phyloP scores from a whole-genome alignment of 2,888 invertebrate genomes.

The Terebella lapidaria region DNA sequence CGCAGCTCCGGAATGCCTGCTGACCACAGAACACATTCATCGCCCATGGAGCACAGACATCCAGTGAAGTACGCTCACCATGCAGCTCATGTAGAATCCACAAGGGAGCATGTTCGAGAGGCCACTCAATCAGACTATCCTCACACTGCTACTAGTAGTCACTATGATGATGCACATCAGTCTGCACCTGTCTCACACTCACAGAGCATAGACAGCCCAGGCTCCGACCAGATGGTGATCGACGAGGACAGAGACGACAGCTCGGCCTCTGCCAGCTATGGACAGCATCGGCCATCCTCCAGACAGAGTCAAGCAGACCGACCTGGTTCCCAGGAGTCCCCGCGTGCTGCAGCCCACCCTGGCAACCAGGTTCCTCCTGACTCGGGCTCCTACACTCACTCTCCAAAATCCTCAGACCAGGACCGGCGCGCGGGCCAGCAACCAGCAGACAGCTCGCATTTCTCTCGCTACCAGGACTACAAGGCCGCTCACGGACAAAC shows the following conservation, averaged over 20 bases:
- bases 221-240: conserved; percentile 1
- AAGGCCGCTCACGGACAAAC: background rate
- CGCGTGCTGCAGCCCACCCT: background rate
- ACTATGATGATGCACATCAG: no score
- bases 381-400: background rate
- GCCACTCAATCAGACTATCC: background rate
- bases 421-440: background rate
- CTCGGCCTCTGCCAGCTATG: background rate
- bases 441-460: background rate
- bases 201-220: background rate
- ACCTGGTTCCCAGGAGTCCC: background rate
- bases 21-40: background rate
- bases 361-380: background rate
- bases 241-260: background rate
- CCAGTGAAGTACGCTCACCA: background rate
- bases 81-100: background rate
- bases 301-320: background rate
- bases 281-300: background rate
- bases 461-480: background rate
- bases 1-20: background rate
- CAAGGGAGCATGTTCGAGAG: background rate
- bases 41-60: background rate
- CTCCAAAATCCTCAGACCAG: background rate
- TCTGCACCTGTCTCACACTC: background rate
- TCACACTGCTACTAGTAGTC: background rate